Evolutionary conservation across 1,140 invertebrate genomes (phyloP).

Genomic region (Drosophila quadrilineata): DNA sequence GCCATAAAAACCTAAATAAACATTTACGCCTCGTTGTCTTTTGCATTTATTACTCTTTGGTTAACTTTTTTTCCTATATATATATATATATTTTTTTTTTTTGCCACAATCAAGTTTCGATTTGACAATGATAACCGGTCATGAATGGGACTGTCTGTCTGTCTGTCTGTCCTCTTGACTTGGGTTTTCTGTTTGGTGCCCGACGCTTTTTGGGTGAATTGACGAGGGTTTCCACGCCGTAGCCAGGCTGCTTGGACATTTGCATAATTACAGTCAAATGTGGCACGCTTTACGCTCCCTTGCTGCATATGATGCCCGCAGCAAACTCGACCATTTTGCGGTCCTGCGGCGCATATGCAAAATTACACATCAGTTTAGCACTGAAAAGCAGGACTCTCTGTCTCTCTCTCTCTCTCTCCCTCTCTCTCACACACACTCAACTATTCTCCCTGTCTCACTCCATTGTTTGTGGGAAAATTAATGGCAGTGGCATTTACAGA

Average conservation of each 20-base stretch:
- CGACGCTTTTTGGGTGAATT: not conserved
- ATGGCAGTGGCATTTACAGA: slow-evolving; percentile 44
- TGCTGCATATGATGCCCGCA: too few relatives aligned
- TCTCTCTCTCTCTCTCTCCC: too few relatives aligned
- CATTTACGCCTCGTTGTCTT: slow-evolving; percentile 24
- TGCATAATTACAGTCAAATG: slow-evolving; percentile 70
- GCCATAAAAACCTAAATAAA: slow-evolving; percentile 48
- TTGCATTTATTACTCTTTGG: too few relatives aligned
- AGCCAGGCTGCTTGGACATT: slow-evolving; percentile 41
- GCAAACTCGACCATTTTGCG: slow-evolving; percentile 11
- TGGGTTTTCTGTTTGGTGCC: too few relatives aligned
- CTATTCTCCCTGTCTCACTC: too few relatives aligned
- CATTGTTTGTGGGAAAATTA: slow-evolving; percentile 48
- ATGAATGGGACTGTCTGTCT: not conserved
- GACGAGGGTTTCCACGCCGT: slow-evolving; percentile 52
- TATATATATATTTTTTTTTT: not conserved
- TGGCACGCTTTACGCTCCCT: too few relatives aligned
- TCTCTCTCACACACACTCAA: too few relatives aligned
- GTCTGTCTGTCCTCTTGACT: too few relatives aligned
- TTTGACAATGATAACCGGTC: slow-evolving; percentile 57
- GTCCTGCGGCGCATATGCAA: slow-evolving; percentile 35
- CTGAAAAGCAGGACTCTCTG: not conserved
- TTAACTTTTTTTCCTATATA: too few relatives aligned
- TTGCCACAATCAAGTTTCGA: slow-evolving; percentile 40
- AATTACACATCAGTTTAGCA: slow-evolving; percentile 40